A percentile compares a stretch with the other conserved stretches of the same genome.
Conservation (phyloP, 1,140 invertebrate genomes). For the Periplaneta americana region DNA sequence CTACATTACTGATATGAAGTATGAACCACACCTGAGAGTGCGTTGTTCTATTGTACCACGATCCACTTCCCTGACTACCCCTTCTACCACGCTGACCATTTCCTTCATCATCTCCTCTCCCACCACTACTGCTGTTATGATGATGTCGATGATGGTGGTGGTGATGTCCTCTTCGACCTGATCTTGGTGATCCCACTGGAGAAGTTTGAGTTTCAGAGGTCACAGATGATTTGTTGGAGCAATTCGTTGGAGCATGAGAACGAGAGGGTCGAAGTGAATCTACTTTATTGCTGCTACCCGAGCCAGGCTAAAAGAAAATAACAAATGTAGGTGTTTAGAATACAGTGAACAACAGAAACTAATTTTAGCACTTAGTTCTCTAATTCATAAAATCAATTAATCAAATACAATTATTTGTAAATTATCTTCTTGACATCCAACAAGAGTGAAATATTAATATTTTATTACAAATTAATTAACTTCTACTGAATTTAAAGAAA, state of each 20-base stretch:
- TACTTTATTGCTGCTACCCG: not conserved
- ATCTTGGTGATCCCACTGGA: conserved; percentile 44
- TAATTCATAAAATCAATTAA: too few species aligned
- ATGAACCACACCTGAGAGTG: conserved; percentile 28
- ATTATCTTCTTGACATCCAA: too few species aligned
- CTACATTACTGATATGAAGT: not conserved
- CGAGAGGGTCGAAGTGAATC: not conserved
- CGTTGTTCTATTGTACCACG: conserved; percentile 35
- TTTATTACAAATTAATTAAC: too few species aligned
- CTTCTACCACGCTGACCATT: conserved; percentile 23
- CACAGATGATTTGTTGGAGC: conserved; percentile 17
- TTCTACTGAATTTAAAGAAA: too few species aligned
- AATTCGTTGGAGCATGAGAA: not conserved
- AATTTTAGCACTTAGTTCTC: too few species aligned
- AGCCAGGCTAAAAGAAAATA: not conserved
- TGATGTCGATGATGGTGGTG: conserved; percentile 42
- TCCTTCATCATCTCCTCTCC: conserved; percentile 30
- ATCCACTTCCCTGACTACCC: conserved; percentile 21
- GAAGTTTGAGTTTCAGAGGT: conserved; percentile 45
- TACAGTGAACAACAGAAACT: too few species aligned
- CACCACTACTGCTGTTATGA: conserved; percentile 22
- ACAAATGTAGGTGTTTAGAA: too few species aligned
- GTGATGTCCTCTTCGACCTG: conserved; percentile 39
- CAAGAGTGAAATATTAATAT: too few species aligned
- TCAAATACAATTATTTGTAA: too few species aligned